Conservation (phyloP, 2,888 invertebrate genomes). For the Parnassius apollo region DNA sequence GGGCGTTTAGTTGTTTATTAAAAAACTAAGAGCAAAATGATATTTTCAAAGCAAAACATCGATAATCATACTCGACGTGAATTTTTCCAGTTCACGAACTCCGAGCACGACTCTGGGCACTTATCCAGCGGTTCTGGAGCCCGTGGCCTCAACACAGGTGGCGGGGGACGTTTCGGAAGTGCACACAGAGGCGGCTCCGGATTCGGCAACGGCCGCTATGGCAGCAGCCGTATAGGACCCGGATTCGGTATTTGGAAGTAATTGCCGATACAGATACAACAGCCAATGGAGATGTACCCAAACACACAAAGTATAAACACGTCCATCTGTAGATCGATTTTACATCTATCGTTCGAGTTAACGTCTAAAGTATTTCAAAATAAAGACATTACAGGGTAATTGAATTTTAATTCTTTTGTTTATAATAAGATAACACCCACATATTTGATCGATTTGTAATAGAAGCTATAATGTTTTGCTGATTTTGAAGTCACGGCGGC, state of each 20-base stretch:
- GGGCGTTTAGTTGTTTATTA: too few species aligned
- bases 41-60: too few species aligned
- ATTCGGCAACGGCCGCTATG: constrained; percentile 2
- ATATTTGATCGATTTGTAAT: neutral
- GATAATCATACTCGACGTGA: neutral
- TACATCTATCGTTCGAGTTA: too few species aligned
- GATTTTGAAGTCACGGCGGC: too few species aligned
- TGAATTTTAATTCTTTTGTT: neutral
- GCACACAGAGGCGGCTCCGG: neutral
- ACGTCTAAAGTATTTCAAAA: too few species aligned
- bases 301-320: neutral
- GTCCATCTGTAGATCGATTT: neutral
- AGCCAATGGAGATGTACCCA: too few species aligned
- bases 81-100: neutral
- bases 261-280: too few species aligned
- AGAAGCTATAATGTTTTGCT: too few species aligned
- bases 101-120: neutral
- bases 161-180: neutral
- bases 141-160: neutral
- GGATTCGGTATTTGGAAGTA: neutral
- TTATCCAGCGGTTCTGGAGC: neutral
- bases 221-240: neutral
- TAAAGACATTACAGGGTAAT: neutral
- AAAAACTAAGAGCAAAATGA: too few species aligned
- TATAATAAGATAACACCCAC: neutral